Evolutionary conservation across 1,140 invertebrate species (phyloP).

Genomic region (Temnothorax nylanderi): DNA sequence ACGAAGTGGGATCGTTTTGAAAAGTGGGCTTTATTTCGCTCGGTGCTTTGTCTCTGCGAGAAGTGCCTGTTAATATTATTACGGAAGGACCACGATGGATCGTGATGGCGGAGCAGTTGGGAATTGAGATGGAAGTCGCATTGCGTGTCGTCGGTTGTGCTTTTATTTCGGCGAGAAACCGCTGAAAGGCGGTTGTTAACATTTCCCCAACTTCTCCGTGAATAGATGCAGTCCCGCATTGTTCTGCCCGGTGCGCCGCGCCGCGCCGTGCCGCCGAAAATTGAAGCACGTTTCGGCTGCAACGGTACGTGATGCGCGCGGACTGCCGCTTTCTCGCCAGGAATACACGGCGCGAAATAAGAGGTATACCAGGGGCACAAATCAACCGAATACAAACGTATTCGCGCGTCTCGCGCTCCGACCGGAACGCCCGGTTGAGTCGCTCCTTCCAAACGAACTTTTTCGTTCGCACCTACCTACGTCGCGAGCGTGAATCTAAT

Average conservation of each 20-base stretch:
- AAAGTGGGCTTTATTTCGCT: conserved; percentile 13
- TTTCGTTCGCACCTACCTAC: conserved; percentile 24
- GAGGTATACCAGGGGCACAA: conserved; percentile 64
- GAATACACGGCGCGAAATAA: conserved; percentile 70
- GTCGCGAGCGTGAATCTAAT: conserved; percentile 62
- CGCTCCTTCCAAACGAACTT: conserved; percentile 54
- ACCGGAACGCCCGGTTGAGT: not conserved
- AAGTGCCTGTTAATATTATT: conserved; percentile 56
- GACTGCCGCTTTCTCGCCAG: conserved; percentile 40
- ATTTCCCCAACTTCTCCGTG: conserved; percentile 54
- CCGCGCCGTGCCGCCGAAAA: conserved; percentile 61
- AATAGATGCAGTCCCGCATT: conserved; percentile 49
- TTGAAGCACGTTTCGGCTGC: conserved; percentile 76
- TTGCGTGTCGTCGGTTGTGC: conserved; percentile 33
- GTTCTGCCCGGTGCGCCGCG: conserved; percentile 31
- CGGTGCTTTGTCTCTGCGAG: conserved; percentile 8
- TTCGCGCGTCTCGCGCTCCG: conserved; percentile 56
- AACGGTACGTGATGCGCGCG: conserved; percentile 71
- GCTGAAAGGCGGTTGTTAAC: conserved; percentile 63
- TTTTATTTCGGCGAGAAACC: conserved; percentile 55
- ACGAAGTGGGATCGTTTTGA: not conserved
- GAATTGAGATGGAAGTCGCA: conserved; percentile 39
- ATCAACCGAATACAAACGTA: conserved; percentile 74
- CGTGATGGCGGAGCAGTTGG: not conserved
- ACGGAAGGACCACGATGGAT: conserved; percentile 31